Percentiles rank a stretch among this genome's conserved stretches.
Evolutionary conservation across 1,140 invertebrate species (phyloP).

Genomic region (Teleopsis dalmanni): DNA sequence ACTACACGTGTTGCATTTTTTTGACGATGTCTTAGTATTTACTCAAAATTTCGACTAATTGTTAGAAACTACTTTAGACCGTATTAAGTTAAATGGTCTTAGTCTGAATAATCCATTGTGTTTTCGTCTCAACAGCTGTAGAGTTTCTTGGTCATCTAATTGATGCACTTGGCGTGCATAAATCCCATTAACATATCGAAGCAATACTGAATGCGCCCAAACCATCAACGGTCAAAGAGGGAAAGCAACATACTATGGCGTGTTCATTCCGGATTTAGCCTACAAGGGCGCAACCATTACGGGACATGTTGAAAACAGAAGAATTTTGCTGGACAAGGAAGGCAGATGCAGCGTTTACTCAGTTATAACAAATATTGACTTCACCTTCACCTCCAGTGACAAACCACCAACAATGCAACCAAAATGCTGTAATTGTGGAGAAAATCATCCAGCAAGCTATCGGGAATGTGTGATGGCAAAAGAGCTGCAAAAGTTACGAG

Average conservation of each 20-base stretch:
- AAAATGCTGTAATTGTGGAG: too few relatives aligned
- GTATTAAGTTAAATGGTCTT: conserved; percentile 1
- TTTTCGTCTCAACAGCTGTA: conserved; percentile 2
- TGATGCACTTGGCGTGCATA: conserved; percentile 26
- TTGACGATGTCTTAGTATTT: conserved; percentile 10
- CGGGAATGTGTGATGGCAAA: too few relatives aligned
- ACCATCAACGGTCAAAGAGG: neutral
- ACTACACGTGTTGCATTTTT: conserved; percentile 2
- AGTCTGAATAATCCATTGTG: conserved; percentile 13
- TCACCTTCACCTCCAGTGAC: too few relatives aligned
- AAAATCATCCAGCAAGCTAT: too few relatives aligned
- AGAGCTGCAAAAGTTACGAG: too few relatives aligned
- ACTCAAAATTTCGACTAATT: neutral
- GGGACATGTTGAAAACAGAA: conserved; percentile 1
- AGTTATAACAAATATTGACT: too few relatives aligned
- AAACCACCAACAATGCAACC: too few relatives aligned
- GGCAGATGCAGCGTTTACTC: too few relatives aligned
- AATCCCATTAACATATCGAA: conserved; percentile 31
- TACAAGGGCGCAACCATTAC: neutral
- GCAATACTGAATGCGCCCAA: conserved; percentile 20
- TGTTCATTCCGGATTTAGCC: conserved; percentile 1
- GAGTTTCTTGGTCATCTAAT: conserved; percentile 7
- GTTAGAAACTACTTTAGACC: conserved; percentile 9
- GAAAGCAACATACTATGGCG: conserved; percentile 1
- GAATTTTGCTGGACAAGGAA: conserved; percentile 2